A percentile compares a stretch with the other conserved stretches of the same genome.
These are phyloP conservation scores for Pteropus rufus DNA, from an alignment of 2,797 vertebrate genomes.

Conservation along the genomic window DNA sequence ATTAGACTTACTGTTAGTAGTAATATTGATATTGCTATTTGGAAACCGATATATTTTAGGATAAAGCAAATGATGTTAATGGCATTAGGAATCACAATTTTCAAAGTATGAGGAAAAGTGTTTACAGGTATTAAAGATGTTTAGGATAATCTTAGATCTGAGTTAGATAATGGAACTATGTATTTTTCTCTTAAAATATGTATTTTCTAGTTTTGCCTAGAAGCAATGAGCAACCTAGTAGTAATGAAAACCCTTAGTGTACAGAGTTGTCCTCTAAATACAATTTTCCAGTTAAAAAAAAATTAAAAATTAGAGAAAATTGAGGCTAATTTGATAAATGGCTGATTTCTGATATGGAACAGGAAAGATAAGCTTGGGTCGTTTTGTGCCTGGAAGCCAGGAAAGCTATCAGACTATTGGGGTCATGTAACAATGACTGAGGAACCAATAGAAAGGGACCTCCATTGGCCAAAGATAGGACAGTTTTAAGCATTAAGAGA, in stretches of 20 bases:
- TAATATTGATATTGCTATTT: neutral
- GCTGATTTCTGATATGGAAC: neutral
- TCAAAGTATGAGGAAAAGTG: neutral
- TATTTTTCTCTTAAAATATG: neutral
- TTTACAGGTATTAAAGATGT: neutral
- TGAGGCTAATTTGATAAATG: neutral
- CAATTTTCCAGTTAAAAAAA: slow-evolving; percentile 27
- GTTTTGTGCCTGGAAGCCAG: neutral
- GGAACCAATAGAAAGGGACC: neutral
- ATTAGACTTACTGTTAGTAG: neutral
- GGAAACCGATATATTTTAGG: neutral
- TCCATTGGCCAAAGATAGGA: neutral
- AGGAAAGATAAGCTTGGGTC: neutral
- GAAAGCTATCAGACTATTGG: neutral
- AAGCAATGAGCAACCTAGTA: neutral
- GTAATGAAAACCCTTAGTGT: neutral
- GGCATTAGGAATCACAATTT: neutral
- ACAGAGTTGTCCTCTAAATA: neutral
- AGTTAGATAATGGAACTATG: neutral
- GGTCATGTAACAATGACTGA: neutral
- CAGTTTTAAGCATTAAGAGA: neutral
- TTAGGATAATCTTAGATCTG: neutral
- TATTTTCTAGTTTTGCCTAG: neutral
- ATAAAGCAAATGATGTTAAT: neutral
- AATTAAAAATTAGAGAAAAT: neutral